Conservation (phyloP, 1,140 invertebrate species). For the Lucilia cuprina region DNA sequence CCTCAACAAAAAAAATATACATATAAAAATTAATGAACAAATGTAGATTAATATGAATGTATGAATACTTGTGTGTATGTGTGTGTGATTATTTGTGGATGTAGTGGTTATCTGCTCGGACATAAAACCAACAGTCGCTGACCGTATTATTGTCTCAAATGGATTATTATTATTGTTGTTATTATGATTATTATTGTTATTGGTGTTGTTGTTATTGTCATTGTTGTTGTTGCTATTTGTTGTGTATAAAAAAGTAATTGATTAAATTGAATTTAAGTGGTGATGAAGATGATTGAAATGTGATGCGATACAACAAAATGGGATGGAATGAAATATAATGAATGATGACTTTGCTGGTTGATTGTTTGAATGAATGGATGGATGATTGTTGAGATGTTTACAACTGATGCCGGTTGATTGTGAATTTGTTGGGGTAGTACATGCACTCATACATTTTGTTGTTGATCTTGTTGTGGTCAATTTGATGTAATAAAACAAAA, state of each 20-base stretch:
- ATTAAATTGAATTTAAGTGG: slow-evolving; percentile 34
- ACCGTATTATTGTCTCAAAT: slow-evolving; percentile 24
- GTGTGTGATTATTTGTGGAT: no score
- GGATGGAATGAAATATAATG: background rate
- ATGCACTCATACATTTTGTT: background rate
- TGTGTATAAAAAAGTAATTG: slow-evolving; percentile 19
- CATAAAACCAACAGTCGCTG: slow-evolving; percentile 9
- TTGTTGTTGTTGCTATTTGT: background rate
- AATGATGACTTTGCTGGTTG: no score
- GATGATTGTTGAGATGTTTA: background rate
- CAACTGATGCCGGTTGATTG: background rate
- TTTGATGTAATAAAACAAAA: background rate
- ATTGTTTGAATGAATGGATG: no score
- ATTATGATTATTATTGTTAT: no score
- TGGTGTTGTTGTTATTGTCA: background rate
- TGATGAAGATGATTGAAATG: background rate
- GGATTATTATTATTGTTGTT: background rate
- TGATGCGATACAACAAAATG: background rate
- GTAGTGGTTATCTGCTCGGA: background rate
- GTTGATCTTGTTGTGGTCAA: background rate
- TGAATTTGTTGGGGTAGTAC: background rate
- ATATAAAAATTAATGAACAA: no score
- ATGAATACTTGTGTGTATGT: no score
- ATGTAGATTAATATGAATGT: no score
- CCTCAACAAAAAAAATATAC: no score